Conservation (phyloP, 2,113 vertebrate species). For the Rhinopomastus cyanomelas region DNA sequence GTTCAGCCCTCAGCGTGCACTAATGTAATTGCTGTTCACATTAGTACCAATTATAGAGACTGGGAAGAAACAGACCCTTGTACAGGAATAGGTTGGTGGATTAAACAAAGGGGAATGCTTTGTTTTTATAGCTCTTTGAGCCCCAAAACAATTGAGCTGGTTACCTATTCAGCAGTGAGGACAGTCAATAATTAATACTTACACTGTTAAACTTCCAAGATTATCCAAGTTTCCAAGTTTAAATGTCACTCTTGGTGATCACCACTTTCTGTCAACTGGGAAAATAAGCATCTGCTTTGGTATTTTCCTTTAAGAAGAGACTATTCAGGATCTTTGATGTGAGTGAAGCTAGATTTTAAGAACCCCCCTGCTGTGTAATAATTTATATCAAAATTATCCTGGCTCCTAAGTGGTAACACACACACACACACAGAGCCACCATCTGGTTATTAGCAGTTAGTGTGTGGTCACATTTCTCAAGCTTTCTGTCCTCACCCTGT, state of each 20-base stretch:
- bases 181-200: not conserved
- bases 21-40: not conserved
- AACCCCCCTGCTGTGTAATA: not conserved
- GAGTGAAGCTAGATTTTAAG: not conserved
- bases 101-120: slow-evolving; percentile 15
- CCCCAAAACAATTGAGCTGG: not conserved
- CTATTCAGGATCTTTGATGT: not conserved
- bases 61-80: slow-evolving; percentile 2
- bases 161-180: not conserved
- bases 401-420: not conserved
- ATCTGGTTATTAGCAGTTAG: not conserved
- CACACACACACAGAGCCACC: not conserved
- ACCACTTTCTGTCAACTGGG: not conserved
- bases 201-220: not conserved
- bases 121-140: not conserved
- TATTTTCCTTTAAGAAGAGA: not conserved
- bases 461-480: not conserved
- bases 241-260: not conserved
- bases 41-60: not conserved
- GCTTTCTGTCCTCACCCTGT: not conserved
- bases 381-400: not conserved
- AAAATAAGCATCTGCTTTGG: not conserved
- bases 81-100: not conserved
- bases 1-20: not conserved
- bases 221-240: not conserved